Conservation (phyloP, 1,140 invertebrate species). For the Heliconius nattereri region DNA sequence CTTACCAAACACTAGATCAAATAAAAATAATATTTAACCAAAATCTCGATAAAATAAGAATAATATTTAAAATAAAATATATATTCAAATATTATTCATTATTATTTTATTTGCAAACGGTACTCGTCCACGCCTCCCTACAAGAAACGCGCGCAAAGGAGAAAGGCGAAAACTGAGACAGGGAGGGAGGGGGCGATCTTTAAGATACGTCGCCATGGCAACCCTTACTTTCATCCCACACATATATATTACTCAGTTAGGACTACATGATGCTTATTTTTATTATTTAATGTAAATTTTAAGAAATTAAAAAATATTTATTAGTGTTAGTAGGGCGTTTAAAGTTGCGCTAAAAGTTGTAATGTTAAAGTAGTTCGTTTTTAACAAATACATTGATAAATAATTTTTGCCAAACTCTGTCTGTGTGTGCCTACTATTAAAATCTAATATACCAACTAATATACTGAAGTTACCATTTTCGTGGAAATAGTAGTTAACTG, state of each 20-base stretch:
- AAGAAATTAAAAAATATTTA: background rate
- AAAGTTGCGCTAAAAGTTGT: background rate
- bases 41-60: too few relatives aligned
- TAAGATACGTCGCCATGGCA: conserved; percentile 78
- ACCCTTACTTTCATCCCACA: conserved; percentile 61
- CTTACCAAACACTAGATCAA: too few relatives aligned
- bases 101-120: conserved; percentile 48
- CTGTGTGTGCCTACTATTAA: too few relatives aligned
- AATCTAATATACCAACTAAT: too few relatives aligned
- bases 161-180: conserved; percentile 78
- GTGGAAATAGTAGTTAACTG: too few relatives aligned
- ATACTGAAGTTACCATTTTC: too few relatives aligned
- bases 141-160: conserved; percentile 79
- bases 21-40: background rate
- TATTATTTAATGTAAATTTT: background rate
- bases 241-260: conserved; percentile 37
- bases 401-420: too few relatives aligned
- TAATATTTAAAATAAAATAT: conserved; percentile 13
- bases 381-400: too few relatives aligned
- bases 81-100: background rate
- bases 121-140: conserved; percentile 71
- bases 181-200: conserved; percentile 74
- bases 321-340: background rate
- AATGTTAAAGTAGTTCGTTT: background rate
- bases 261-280: conserved; percentile 22